Conservation (phyloP, 2,888 invertebrate species). For the Pteria penguin region DNA sequence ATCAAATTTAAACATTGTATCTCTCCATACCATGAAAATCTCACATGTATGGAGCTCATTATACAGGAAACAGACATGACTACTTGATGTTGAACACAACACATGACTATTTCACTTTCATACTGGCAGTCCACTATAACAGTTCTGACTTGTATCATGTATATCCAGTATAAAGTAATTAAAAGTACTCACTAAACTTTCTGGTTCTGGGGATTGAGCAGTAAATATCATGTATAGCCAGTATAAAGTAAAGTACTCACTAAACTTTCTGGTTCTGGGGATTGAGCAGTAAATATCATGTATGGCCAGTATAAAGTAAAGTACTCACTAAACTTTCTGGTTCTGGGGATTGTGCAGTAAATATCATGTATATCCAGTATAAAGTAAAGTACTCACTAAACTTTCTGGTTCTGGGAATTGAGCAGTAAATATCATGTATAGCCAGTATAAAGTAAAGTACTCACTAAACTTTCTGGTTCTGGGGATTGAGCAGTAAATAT, state of each 20-base stretch:
- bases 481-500: constrained; percentile 89
- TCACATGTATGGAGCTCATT: no score
- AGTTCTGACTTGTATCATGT: no score
- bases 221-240: constrained; percentile 91
- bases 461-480: constrained; percentile 86
- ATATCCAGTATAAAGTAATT: no score
- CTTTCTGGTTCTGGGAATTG: constrained; percentile 87
- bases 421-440: constrained; percentile 89
- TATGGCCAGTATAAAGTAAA: no score
- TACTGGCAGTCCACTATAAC: no score
- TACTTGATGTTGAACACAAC: no score
- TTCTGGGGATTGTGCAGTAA: constrained; percentile 88
- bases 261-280: constrained; percentile 87
- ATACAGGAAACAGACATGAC: no score
- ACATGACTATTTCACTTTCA: no score
- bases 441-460: no score
- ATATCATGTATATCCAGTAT: constrained; percentile 89
- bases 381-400: constrained; percentile 85
- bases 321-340: constrained; percentile 86
- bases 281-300: constrained; percentile 89
- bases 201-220: constrained; percentile 87
- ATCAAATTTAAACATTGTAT: no score
- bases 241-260: no score
- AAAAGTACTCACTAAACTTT: constrained; percentile 86
- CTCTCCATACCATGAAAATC: no score